phyloP scores from a whole-genome alignment of 2,888 invertebrate genomes.

The Epirrhoe alternata region DNA sequence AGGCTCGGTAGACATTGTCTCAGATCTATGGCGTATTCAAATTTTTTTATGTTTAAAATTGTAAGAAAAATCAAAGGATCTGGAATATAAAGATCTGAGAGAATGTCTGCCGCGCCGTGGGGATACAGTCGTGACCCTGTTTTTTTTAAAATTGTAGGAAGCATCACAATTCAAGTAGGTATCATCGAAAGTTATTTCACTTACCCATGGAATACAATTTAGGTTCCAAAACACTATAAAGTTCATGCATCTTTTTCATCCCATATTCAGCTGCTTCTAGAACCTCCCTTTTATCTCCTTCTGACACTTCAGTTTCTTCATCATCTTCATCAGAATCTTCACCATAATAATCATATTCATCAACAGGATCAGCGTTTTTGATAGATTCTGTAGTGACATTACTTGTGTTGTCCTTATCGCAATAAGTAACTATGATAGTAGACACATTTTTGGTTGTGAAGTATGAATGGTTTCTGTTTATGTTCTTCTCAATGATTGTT shows the following conservation, averaged over 20 bases:
- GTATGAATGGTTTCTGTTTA: conserved; percentile 70
- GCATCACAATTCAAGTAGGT: too few species aligned
- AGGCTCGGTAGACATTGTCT: too few species aligned
- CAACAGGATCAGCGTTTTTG: conserved; percentile 45
- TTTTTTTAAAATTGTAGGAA: too few species aligned
- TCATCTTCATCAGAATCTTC: conserved; percentile 44
- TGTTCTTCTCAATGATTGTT: conserved; percentile 75
- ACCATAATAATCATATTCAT: conserved; percentile 50
- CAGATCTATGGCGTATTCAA: too few species aligned
- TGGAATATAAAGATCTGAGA: too few species aligned
- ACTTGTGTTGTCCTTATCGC: conserved; percentile 69
- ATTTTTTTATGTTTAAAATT: too few species aligned
- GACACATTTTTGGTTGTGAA: conserved; percentile 74
- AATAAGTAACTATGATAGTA: conserved; percentile 76
- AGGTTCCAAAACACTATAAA: conserved; percentile 88
- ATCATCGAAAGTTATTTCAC: too few species aligned
- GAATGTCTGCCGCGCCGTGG: too few species aligned
- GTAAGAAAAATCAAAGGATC: too few species aligned
- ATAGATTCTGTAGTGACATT: conserved; percentile 49
- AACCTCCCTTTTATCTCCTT: conserved; percentile 77
- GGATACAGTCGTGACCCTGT: too few species aligned
- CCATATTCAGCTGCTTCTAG: conserved; percentile 88
- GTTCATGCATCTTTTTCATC: conserved; percentile 87
- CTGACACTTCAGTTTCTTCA: conserved; percentile 52
- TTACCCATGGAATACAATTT: conserved; percentile 89